Conservation (phyloP, 1,140 invertebrate genomes). For the Teleogryllus occipitalis region DNA sequence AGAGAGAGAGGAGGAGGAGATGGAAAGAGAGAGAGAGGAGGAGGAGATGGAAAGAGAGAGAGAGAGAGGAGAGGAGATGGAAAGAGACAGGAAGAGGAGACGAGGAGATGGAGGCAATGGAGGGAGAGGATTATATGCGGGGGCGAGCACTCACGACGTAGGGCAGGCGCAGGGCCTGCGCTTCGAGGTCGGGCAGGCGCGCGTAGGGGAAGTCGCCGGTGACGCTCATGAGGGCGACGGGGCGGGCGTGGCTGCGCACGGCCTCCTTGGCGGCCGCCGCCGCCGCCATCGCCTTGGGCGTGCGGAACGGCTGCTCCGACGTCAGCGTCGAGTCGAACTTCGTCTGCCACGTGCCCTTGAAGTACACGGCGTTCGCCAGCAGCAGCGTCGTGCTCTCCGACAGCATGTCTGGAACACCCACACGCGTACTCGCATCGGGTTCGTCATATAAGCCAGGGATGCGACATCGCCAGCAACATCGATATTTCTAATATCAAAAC, state of each 20-base stretch:
- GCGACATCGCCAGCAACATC: no score
- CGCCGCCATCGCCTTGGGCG: neutral
- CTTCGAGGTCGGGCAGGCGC: neutral
- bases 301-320: neutral
- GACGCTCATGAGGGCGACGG: neutral
- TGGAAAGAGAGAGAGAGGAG: no score
- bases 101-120: no score
- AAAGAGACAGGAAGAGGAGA: no score
- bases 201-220: neutral
- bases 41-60: no score
- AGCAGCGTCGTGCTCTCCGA: slow-evolving; percentile 22
- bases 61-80: no score
- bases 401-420: neutral
- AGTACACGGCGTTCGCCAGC: slow-evolving; percentile 42
- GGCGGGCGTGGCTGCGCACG: neutral
- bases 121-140: no score
- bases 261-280: no score
- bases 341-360: slow-evolving; percentile 37
- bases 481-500: no score
- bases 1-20: no score
- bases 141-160: neutral
- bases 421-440: neutral
- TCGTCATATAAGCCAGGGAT: no score
- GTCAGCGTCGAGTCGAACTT: slow-evolving; percentile 8
- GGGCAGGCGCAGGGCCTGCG: neutral